phyloP scores from a whole-genome alignment of 2,888 invertebrate genomes.

The Hetaerina titia region DNA sequence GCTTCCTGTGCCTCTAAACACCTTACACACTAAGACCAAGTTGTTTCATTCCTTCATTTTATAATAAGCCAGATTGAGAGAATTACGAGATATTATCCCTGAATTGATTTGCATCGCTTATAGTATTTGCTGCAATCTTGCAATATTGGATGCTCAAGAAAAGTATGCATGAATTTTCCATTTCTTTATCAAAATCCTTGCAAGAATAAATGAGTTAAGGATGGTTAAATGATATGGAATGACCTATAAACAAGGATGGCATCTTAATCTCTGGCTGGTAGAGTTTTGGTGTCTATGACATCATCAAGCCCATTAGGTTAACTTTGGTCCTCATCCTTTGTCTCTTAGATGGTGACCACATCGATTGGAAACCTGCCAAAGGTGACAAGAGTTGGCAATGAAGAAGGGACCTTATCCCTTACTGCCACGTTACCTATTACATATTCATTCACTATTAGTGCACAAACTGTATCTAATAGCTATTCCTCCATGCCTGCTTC shows the following conservation, averaged over 20 bases:
- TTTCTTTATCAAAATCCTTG: background rate
- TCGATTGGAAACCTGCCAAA: conserved; percentile 53
- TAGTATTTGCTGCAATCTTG: background rate
- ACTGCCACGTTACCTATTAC: conserved; percentile 57
- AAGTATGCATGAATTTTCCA: background rate
- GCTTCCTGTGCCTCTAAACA: too few species aligned
- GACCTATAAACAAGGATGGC: background rate
- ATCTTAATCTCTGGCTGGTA: background rate
- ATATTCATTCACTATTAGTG: conserved; percentile 51
- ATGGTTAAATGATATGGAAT: background rate
- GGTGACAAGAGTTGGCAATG: background rate
- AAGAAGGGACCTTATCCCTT: conserved; percentile 53
- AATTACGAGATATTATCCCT: too few species aligned
- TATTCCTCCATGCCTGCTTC: conserved; percentile 40
- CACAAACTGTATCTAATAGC: conserved; percentile 37
- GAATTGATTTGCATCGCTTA: background rate
- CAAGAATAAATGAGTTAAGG: background rate
- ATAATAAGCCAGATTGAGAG: too few species aligned
- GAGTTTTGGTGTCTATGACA: background rate
- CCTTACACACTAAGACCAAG: too few species aligned
- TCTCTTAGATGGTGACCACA: conserved; percentile 43
- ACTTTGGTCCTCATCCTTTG: conserved; percentile 58
- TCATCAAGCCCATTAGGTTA: conserved; percentile 25
- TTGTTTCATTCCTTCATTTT: too few species aligned
- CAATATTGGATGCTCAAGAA: background rate